Percentiles rank a stretch among this genome's conserved stretches.
Evolutionary conservation across 2,113 vertebrate species (phyloP).

Genomic region (Tiliqua scincoides): DNA sequence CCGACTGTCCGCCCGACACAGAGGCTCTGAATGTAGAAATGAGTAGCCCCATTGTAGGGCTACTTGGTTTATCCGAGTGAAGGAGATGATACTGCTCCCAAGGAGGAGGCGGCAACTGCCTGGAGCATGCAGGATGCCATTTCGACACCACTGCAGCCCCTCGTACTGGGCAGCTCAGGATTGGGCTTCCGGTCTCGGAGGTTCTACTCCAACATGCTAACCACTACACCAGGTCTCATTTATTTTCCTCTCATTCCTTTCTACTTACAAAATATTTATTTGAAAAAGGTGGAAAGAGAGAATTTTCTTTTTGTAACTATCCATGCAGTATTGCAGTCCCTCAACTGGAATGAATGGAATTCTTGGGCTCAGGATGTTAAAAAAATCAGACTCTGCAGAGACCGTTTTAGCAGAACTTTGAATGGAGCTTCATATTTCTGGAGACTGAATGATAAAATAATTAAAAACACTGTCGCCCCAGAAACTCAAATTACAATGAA

Average conservation of each 20-base stretch:
- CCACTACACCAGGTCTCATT: background rate
- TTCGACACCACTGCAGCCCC: too few species aligned
- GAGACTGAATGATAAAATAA: constrained; percentile 28
- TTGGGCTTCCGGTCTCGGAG: too few species aligned
- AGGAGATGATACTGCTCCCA: too few species aligned
- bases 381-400: constrained; percentile 14
- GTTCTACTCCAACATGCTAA: too few species aligned
- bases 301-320: constrained; percentile 27
- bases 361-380: background rate
- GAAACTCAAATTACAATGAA: background rate
- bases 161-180: too few species aligned
- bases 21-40: too few species aligned
- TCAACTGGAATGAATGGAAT: constrained; percentile 67
- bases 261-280: constrained; percentile 59
- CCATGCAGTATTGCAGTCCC: constrained; percentile 26
- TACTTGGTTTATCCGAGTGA: too few species aligned
- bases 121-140: too few species aligned
- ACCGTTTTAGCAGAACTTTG: constrained; percentile 10
- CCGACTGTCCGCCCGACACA: too few species aligned
- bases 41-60: too few species aligned
- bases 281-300: constrained; percentile 28
- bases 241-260: constrained; percentile 23
- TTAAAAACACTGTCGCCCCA: background rate
- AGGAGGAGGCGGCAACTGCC: too few species aligned
- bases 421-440: background rate